Evolutionary conservation across 2,113 vertebrate genomes (phyloP), one percentile per base, ranked within the genome.

Genomic region (Elanoides forficatus): DNA sequence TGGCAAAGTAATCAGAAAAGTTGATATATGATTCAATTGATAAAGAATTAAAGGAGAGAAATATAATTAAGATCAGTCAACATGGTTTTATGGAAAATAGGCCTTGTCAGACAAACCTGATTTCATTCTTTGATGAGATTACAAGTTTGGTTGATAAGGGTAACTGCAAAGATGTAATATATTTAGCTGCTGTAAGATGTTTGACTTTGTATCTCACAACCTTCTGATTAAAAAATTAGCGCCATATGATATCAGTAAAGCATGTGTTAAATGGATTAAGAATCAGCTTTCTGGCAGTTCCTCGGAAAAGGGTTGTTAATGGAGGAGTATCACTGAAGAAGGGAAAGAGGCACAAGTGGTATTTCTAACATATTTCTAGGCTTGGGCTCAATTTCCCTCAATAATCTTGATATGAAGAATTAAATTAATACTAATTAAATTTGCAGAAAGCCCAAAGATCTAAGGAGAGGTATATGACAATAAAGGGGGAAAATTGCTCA

Each of bases 121-220:
- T 97, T 96, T 95, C 45, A 3, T 93, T 97, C 93, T 76, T 88
- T 94, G 94, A 96, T 97, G 89, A 94, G 87, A 97, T 96, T 97
- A 96, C 87, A 71, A 85, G 87, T 96, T 85, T 58, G 78, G 89
- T 74, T 96, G 96, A 95, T 96, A 96, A 95, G 91, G 91, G 93
- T 82, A 93, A 62, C 81, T 70, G 91, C 78, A 52, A 43, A 86
- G 82, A 86, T 59, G 19, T 92, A 93, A 96, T 90, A 78, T 63
- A 87, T 75, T 96, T 96, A 94, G 76, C 95, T 95, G 76, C 62
- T 95, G 78, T 82, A 85, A 93, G 91, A 91, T 48, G 84, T 90
- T 96, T 93, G 95, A 95, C 93, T 95, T 90, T 82, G 73, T 82
- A 95, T 93, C 89, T 90, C 94, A 29, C 59, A 95, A 53, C 81